Base-by-base conservation (phyloP, 2,888 invertebrate genomes). In the Mylabris sibirica region DNA sequence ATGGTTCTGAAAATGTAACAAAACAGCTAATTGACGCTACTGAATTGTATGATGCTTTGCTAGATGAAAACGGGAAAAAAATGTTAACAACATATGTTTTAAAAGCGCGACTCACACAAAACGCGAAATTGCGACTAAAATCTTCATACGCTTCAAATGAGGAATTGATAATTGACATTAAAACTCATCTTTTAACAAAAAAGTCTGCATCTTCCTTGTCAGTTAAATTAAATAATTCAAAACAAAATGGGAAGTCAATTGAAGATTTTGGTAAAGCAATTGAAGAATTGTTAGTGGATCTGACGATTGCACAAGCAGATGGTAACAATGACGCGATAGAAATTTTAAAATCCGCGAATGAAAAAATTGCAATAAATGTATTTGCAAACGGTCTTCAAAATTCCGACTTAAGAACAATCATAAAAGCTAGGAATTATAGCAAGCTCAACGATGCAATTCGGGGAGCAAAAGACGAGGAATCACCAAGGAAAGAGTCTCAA, bases 11-110 rank as follows among this genome's bases (percentile, higher is more conserved):
- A 60, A 59, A 66, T 24, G 63, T 59, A 12, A 71, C 72, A 12
- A 75, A 74, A 62, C 74, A 74, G 35, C 59, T 77, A 20, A 76
- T 75, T 63, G 75, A 77, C 72, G 68, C 73, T 24, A 76, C 73
- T 38, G 68, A 70, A 44, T 72, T 74, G 62, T 74, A 77, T 60
- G 65, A 71, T 35, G 53, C 11, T 1, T 57, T 74, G n/a, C 59
- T 76, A 60, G 66, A 75, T 63, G 60, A 60, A 38, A 64, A 64
- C 2, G 72, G 75, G 14, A 75, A 77, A 67, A 66, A 65, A 64
- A 65, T 72, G 26, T 38, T 75, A 38, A 73, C 67, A 22, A 74
- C 62, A 22, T 76, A 66, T 68, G 66, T 76, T 60, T 63, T 74
- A 22, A 74, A 76, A 68, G 64, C 69, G 26, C 66, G 65, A 49